A percentile compares a stretch with the other conserved stretches of the same genome.
These are phyloP conservation scores for Patella caerulea DNA, from an alignment of 2,888 invertebrate genomes.

Conservation along the genomic window DNA sequence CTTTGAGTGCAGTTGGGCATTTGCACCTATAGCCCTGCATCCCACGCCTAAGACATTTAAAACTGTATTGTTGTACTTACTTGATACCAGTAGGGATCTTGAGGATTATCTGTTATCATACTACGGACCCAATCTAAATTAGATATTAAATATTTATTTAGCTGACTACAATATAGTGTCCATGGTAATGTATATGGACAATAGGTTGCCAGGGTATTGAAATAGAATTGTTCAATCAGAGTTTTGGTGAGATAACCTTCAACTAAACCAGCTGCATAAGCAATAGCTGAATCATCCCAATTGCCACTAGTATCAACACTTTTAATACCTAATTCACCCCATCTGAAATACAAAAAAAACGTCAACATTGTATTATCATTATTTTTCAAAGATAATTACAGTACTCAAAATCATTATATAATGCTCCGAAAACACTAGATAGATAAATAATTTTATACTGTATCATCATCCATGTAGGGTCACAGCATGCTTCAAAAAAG, in stretches of 20 bases:
- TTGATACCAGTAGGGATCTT: conserved; percentile 88
- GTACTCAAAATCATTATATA: too few species aligned
- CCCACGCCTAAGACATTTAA: too few species aligned
- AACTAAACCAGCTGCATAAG: conserved; percentile 86
- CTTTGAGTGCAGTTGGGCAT: too few species aligned
- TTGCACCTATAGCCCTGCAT: too few species aligned
- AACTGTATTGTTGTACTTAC: conserved; percentile 70
- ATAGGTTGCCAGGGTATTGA: conserved; percentile 79
- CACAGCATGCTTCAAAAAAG: too few species aligned
- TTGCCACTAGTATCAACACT: conserved; percentile 80
- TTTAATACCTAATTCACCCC: conserved; percentile 4
- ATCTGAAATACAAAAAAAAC: background rate
- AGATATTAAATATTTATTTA: conserved; percentile 78
- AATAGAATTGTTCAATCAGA: conserved; percentile 84
- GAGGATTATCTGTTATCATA: conserved; percentile 73
- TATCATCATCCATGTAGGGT: too few species aligned
- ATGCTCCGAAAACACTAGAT: too few species aligned
- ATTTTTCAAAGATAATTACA: too few species aligned
- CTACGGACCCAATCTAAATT: conserved; percentile 78
- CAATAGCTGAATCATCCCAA: conserved; percentile 85
- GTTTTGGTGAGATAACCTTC: conserved; percentile 84
- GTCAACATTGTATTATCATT: too few species aligned
- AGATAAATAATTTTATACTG: too few species aligned
- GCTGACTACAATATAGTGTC: conserved; percentile 76
- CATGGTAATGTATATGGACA: conserved; percentile 70